These are phyloP conservation scores for Onychomys torridus DNA, from an alignment of 2,797 vertebrate species.

Conservation along the genomic window DNA sequence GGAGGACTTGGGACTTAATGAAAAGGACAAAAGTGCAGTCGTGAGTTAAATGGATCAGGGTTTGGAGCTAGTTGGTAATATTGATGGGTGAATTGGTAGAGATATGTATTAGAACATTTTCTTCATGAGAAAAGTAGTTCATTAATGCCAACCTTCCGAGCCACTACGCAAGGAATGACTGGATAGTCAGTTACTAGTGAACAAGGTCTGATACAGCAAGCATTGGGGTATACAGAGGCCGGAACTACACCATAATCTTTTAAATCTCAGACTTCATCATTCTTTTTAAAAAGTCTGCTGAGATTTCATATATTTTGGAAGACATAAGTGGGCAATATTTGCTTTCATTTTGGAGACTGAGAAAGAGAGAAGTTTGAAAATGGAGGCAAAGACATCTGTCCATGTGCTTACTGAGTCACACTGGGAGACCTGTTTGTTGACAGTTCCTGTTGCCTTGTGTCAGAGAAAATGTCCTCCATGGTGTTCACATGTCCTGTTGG, in stretches of 20 bases:
- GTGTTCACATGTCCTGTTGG: neutral
- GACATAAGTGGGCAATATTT: neutral
- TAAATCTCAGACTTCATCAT: neutral
- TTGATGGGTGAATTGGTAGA: neutral
- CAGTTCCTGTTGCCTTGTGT: neutral
- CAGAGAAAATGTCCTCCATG: neutral
- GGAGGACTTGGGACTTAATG: neutral
- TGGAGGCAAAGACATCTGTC: neutral
- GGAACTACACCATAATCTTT: neutral
- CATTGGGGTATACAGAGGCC: neutral
- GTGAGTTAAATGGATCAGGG: neutral
- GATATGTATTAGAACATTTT: neutral
- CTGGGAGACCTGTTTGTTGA: neutral
- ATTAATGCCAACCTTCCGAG: neutral
- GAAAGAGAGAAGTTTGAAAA: neutral
- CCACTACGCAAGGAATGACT: neutral
- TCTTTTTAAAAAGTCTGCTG: neutral
- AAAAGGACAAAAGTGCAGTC: neutral
- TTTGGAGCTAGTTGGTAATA: neutral
- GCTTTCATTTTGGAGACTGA: slow-evolving; percentile 1
- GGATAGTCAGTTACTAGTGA: neutral
- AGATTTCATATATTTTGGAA: neutral
- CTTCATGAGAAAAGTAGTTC: neutral
- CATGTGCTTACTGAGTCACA: neutral
- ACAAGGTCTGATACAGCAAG: neutral